These are phyloP conservation scores for Arenicola marina DNA, from an alignment of 2,888 invertebrate species.

Conservation along the genomic window DNA sequence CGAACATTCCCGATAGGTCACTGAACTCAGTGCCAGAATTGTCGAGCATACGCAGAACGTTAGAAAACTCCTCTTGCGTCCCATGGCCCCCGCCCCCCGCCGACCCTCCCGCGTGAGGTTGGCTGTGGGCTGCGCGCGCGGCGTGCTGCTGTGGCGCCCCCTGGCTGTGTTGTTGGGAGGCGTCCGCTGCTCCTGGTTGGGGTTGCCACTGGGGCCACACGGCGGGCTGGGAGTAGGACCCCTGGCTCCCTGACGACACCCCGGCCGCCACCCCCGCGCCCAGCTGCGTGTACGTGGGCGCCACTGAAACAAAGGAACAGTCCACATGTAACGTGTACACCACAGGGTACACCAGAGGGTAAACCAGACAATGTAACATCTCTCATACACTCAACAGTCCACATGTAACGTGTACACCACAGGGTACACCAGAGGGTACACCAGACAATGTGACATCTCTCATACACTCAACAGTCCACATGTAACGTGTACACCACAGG, in stretches of 20 bases:
- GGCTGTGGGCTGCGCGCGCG: conserved; percentile 15
- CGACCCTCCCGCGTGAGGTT: conserved; percentile 19
- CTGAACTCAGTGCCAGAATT: conserved; percentile 51
- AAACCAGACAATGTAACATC: too few species aligned
- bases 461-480: too few species aligned
- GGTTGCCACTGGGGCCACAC: conserved; percentile 45
- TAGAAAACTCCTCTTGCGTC: conserved; percentile 47
- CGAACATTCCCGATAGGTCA: conserved; percentile 57
- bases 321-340: too few species aligned
- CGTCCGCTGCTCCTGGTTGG: background rate
- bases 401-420: too few species aligned
- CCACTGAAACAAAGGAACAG: conserved; percentile 1
- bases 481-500: too few species aligned
- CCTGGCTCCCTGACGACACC: conserved; percentile 12
- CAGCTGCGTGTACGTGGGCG: conserved; percentile 80
- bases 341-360: too few species aligned
- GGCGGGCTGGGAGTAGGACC: conserved; percentile 11
- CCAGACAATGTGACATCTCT: too few species aligned
- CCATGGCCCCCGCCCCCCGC: conserved; percentile 6
- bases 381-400: too few species aligned
- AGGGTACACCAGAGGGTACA: too few species aligned
- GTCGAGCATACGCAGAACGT: conserved; percentile 56
- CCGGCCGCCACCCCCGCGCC: conserved; percentile 13
- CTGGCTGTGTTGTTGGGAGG: background rate
- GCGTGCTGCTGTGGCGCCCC: conserved; percentile 11